phyloP scores from a whole-genome alignment of 2,113 vertebrate genomes.

The Nestor notabilis region DNA sequence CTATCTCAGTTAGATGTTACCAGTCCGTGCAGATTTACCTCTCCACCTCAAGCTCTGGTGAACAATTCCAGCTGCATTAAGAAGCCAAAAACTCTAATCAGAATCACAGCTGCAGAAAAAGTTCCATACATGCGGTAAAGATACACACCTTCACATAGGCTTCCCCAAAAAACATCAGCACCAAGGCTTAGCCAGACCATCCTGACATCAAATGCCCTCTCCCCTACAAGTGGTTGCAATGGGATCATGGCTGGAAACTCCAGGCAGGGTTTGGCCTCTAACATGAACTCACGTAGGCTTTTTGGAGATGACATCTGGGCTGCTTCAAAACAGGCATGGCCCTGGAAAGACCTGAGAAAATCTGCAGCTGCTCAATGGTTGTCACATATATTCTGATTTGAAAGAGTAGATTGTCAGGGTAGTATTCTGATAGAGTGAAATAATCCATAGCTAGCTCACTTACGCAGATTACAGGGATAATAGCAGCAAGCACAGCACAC shows the following conservation, averaged over 20 bases:
- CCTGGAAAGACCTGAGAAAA: neutral
- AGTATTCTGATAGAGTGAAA: neutral
- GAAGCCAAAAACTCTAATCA: neutral
- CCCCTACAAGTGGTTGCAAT: neutral
- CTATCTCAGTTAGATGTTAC: neutral
- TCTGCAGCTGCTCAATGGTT: neutral
- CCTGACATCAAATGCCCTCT: neutral
- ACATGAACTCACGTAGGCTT: fast-evolving
- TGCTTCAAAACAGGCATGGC: neutral
- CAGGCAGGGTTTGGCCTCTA: neutral
- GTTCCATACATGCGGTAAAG: neutral
- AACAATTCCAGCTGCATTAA: neutral
- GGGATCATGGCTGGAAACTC: neutral
- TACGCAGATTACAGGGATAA: neutral
- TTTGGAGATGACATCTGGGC: neutral
- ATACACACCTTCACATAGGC: neutral
- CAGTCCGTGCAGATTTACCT: neutral
- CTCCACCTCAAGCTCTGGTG: neutral
- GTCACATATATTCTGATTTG: neutral
- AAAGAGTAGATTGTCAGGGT: neutral
- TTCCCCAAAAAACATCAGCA: neutral
- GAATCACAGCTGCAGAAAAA: neutral
- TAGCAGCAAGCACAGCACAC: neutral
- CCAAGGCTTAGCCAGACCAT: neutral
- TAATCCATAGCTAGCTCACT: neutral